phyloP scores from a whole-genome alignment of 2,797 vertebrate genomes.

The Semaprochilodus insignis region DNA sequence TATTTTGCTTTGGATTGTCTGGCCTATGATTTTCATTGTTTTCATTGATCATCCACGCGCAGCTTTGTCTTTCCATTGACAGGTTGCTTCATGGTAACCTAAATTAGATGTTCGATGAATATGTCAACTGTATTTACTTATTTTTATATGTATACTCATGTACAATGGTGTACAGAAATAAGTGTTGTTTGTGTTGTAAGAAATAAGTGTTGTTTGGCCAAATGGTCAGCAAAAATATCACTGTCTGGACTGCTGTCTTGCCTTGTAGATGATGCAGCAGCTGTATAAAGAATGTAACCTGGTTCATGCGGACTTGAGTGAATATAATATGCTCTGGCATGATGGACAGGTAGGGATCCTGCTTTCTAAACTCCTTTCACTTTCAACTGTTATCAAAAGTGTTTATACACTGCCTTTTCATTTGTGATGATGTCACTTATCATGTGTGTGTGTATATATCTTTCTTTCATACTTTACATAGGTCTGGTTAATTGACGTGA shows the following conservation, averaged over 20 bases:
- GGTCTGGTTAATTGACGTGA: constrained; percentile 98
- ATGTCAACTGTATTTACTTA: too few relatives aligned
- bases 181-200: too few relatives aligned
- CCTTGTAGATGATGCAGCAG: constrained; percentile 89
- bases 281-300: constrained; percentile 89
- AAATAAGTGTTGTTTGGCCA: neutral
- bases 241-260: neutral
- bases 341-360: constrained; percentile 83
- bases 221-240: neutral
- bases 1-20: too few relatives aligned
- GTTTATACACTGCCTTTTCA: neutral
- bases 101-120: too few relatives aligned
- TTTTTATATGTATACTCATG: too few relatives aligned
- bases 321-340: constrained; percentile 98
- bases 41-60: too few relatives aligned
- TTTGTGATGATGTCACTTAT: neutral
- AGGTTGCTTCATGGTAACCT: too few relatives aligned
- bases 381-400: neutral
- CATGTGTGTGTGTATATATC: rapidly evolving
- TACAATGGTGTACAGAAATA: too few relatives aligned
- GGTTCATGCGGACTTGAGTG: constrained; percentile 95
- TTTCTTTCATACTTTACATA: constrained; percentile 55
- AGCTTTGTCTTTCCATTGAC: too few relatives aligned
- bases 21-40: too few relatives aligned
- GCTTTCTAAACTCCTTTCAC: neutral